phyloP scores from a whole-genome alignment of 2,113 vertebrate genomes.

The Myrmecophaga tridactyla region DNA sequence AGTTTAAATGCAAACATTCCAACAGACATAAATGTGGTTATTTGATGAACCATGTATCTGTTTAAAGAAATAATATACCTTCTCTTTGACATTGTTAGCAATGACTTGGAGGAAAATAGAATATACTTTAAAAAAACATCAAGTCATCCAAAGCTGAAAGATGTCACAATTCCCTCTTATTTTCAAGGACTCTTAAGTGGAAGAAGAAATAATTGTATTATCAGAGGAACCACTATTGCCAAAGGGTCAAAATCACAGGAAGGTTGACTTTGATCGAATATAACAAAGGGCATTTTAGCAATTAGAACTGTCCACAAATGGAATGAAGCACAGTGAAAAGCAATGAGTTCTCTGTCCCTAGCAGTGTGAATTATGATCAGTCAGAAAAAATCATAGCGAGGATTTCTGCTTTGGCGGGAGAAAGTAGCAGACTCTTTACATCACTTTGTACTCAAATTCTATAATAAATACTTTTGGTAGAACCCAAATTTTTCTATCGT shows the following conservation, averaged over 20 bases:
- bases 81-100: not conserved
- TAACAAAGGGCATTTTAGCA: constrained; percentile 1
- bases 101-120: not conserved
- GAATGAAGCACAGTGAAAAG: not conserved
- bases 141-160: not conserved
- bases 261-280: constrained; percentile 30
- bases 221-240: constrained; percentile 39
- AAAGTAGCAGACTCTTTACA: not conserved
- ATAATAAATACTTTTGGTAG: constrained; percentile 6
- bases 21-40: not conserved
- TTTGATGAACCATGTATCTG: not conserved
- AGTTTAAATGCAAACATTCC: constrained; percentile 2
- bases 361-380: constrained; percentile 14
- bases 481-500: constrained; percentile 30
- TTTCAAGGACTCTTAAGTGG: constrained; percentile 14
- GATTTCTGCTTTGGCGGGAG: constrained; percentile 21
- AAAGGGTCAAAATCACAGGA: constrained; percentile 47
- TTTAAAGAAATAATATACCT: not conserved
- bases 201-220: constrained; percentile 34
- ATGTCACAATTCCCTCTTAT: constrained; percentile 34
- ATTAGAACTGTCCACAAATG: constrained; percentile 35
- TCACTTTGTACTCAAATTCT: constrained; percentile 31
- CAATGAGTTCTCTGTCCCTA: not conserved
- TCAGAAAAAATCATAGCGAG: constrained; percentile 21
- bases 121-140: constrained; percentile 44